These are phyloP conservation scores for Amiota minor DNA, from an alignment of 2,888 invertebrate genomes.

Conservation along the genomic window DNA sequence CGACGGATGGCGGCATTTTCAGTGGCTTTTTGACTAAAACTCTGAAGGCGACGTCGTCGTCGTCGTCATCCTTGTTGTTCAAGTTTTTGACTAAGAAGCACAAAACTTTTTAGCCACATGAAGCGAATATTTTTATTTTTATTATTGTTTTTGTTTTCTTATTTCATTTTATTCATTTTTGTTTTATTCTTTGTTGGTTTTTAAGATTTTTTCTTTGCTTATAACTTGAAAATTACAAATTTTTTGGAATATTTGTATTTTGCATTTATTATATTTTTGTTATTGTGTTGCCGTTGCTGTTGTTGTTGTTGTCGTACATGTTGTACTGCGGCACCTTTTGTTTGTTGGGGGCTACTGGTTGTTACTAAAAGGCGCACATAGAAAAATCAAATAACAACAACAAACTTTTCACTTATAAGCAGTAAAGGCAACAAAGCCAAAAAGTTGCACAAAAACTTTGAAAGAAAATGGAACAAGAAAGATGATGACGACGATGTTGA, in stretches of 20 bases:
- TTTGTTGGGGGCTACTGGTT: conserved; percentile 40
- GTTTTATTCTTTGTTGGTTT: background rate
- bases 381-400: conserved; percentile 63
- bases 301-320: background rate
- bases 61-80: background rate
- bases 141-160: background rate
- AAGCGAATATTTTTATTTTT: conserved; percentile 8
- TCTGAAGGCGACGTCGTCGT: background rate
- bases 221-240: conserved; percentile 25
- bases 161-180: background rate
- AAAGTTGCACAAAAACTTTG: too few species aligned
- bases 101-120: conserved; percentile 12
- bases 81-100: conserved; percentile 14
- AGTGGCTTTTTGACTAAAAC: too few species aligned
- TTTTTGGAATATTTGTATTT: conserved; percentile 9
- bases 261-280: background rate
- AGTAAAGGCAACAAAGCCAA: background rate
- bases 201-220: conserved; percentile 22
- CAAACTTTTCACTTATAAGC: conserved; percentile 45
- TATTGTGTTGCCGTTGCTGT: background rate
- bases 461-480: too few species aligned
- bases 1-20: too few species aligned
- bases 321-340: conserved; percentile 25
- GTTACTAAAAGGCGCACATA: conserved; percentile 54
- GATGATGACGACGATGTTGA: too few species aligned